Conservation (phyloP, 2,113 vertebrate species). For the Talpa occidentalis region DNA sequence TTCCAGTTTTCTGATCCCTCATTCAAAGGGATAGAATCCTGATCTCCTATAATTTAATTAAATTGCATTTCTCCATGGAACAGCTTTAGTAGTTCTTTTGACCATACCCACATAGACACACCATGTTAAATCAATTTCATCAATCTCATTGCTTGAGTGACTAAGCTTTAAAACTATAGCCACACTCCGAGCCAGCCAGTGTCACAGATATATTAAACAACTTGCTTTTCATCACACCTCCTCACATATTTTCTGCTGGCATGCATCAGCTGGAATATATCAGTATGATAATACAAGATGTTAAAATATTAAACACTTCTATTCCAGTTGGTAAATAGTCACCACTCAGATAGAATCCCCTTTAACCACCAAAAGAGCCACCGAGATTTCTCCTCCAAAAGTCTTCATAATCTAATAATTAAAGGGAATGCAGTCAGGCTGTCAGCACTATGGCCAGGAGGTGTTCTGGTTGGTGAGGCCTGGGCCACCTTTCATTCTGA, state of each 20-base stretch:
- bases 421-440: background rate
- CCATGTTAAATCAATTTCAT: background rate
- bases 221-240: background rate
- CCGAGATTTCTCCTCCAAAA: background rate
- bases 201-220: background rate
- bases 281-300: background rate
- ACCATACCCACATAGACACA: background rate
- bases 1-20: background rate
- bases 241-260: background rate
- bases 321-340: background rate
- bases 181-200: background rate
- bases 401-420: background rate
- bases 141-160: background rate
- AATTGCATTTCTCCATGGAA: background rate
- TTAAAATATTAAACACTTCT: slow-evolving; percentile 42
- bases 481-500: background rate
- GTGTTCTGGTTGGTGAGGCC: background rate
- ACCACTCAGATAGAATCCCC: background rate
- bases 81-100: slow-evolving; percentile 27
- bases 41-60: background rate
- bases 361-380: background rate
- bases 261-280: background rate
- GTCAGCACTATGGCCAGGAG: background rate
- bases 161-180: background rate
- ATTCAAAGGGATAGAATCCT: background rate